phyloP scores from a whole-genome alignment of 2,113 vertebrate genomes.

The Bujurquina vittata region DNA sequence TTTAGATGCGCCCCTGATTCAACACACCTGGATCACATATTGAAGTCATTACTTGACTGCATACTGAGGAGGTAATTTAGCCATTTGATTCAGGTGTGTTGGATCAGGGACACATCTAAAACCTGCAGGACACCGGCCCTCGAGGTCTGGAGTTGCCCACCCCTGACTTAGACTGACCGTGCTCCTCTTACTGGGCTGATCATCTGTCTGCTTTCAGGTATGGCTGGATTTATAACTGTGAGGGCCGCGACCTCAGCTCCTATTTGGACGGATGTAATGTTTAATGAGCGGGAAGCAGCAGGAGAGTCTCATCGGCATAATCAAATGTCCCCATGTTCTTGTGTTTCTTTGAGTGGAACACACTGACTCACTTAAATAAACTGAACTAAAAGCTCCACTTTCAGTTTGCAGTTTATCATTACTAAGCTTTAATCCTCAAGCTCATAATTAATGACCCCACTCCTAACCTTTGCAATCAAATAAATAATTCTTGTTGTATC shows the following conservation, averaged over 20 bases:
- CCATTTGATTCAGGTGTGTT: too few species aligned
- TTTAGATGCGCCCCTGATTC: too few species aligned
- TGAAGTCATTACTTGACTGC: too few species aligned
- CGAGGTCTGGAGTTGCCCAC: too few species aligned
- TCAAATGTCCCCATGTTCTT: background rate
- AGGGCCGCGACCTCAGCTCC: background rate
- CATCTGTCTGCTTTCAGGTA: constrained; percentile 52
- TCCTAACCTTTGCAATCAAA: too few species aligned
- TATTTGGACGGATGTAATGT: constrained; percentile 42
- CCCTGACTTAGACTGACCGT: background rate
- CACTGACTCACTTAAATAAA: background rate
- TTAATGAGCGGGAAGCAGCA: background rate
- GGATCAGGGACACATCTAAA: too few species aligned
- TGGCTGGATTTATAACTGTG: background rate
- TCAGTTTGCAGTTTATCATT: background rate
- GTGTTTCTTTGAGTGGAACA: background rate
- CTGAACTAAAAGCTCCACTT: background rate
- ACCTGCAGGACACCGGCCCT: too few species aligned
- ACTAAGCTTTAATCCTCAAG: too few species aligned
- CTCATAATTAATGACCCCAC: too few species aligned
- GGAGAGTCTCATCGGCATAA: background rate
- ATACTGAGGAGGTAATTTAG: too few species aligned
- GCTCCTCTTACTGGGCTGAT: background rate
- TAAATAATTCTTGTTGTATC: too few species aligned
- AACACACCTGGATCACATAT: too few species aligned